Conservation (phyloP, 2,797 vertebrate genomes). For the Tokudaia muenninki region DNA sequence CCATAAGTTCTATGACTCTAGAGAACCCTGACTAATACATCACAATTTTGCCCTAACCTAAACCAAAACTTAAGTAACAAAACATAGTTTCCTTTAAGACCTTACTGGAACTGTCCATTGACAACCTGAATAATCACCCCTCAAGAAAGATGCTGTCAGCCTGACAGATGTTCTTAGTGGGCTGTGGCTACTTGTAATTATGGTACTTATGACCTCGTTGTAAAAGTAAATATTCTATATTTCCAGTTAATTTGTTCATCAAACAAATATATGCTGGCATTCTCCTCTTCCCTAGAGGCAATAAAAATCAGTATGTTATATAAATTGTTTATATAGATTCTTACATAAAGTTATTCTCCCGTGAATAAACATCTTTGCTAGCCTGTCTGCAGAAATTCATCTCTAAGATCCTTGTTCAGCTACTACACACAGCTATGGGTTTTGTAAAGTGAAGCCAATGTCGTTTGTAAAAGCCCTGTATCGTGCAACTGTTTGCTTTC, state of each 20-base stretch:
- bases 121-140: not conserved
- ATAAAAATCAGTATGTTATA: constrained; percentile 48
- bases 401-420: constrained; percentile 40
- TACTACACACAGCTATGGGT: not conserved
- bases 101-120: not conserved
- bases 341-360: constrained; percentile 55
- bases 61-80: constrained; percentile 83
- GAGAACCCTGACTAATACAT: not conserved
- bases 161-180: not conserved
- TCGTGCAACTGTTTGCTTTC: constrained; percentile 56
- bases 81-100: constrained; percentile 73
- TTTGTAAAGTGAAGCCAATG: constrained; percentile 60
- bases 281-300: not conserved
- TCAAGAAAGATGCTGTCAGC: constrained; percentile 59
- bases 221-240: constrained; percentile 51
- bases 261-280: constrained; percentile 1
- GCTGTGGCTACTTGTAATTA: constrained; percentile 48
- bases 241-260: constrained; percentile 63
- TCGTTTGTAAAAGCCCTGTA: not conserved
- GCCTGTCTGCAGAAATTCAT: constrained; percentile 56
- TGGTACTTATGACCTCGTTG: not conserved
- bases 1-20: too few relatives aligned
- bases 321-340: not conserved
- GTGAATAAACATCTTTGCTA: constrained; percentile 33
- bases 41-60: constrained; percentile 73